Conservation (phyloP, 2,888 invertebrate species). For the Strigamia transsilvanica region DNA sequence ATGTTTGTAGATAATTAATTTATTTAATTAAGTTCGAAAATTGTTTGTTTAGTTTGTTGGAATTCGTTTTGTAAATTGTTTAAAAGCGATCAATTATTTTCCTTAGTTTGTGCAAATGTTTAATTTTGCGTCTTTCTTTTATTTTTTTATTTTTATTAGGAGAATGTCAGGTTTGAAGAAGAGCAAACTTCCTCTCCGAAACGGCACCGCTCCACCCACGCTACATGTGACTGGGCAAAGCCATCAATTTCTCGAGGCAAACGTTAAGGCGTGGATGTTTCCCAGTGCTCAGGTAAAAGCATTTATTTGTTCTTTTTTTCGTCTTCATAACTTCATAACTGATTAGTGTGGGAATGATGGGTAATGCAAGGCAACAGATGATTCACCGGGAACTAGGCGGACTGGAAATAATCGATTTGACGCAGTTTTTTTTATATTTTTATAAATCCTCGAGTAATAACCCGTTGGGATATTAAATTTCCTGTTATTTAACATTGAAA, state of each 20-base stretch:
- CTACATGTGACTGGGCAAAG: constrained; percentile 56
- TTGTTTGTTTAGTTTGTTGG: no score
- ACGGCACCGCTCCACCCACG: constrained; percentile 35
- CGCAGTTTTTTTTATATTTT: not conserved
- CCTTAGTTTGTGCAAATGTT: not conserved
- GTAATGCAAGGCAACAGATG: not conserved
- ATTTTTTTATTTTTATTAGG: not conserved
- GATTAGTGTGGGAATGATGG: constrained; percentile 5
- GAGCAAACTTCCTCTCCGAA: constrained; percentile 30
- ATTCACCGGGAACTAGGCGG: not conserved
- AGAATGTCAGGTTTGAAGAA: constrained; percentile 30
- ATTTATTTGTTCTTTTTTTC: constrained; percentile 16
- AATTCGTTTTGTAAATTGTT: no score
- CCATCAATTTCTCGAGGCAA: constrained; percentile 58
- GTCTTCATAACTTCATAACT: not conserved
- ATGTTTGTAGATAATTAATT: not conserved
- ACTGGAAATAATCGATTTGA: not conserved
- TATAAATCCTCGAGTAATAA: no score
- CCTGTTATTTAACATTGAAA: no score
- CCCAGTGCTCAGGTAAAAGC: constrained; percentile 53
- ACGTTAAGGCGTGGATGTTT: constrained; percentile 58
- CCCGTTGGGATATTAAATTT: no score
- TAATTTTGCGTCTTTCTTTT: no score
- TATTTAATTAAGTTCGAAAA: no score
- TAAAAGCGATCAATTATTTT: not conserved